Percentiles rank a stretch among this genome's conserved stretches.
These are phyloP conservation scores for Montipora capricornis DNA, from an alignment of 64 coral and sea anemone genomes.

Conservation along the genomic window DNA sequence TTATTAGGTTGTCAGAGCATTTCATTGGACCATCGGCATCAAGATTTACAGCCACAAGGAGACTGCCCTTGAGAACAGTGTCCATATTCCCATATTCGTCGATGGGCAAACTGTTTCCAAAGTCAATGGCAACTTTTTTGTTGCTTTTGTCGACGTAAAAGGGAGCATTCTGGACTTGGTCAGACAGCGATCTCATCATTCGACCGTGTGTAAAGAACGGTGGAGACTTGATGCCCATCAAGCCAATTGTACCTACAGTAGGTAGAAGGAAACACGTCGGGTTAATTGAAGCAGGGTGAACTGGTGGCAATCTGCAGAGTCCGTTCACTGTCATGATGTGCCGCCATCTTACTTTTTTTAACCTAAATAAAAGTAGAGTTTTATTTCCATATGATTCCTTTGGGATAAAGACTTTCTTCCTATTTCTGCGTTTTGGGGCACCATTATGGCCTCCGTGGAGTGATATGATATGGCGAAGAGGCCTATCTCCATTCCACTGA, in stretches of 20 bases:
- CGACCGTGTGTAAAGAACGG: conserved; percentile 57
- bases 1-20: neutral
- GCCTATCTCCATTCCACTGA: too few relatives aligned
- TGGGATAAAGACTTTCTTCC: too few relatives aligned
- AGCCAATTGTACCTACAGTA: conserved; percentile 55
- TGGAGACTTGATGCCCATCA: conserved; percentile 26
- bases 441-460: too few relatives aligned
- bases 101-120: conserved; percentile 59
- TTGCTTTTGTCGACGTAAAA: conserved; percentile 47
- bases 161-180: conserved; percentile 24
- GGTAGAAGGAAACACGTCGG: too few relatives aligned
- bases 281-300: neutral
- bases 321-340: too few relatives aligned
- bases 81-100: conserved; percentile 17
- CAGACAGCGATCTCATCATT: conserved; percentile 1
- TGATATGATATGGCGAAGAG: too few relatives aligned
- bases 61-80: neutral
- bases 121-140: conserved; percentile 27
- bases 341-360: too few relatives aligned
- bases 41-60: conserved; percentile 11
- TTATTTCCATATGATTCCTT: too few relatives aligned
- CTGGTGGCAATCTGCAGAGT: neutral
- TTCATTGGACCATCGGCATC: neutral
- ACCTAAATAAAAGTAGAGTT: too few relatives aligned
- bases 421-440: too few relatives aligned